Evolutionary conservation across 2,113 vertebrate species (phyloP), one percentile per base, ranked within the genome.

Genomic region (Ornithorhynchus anatinus): DNA sequence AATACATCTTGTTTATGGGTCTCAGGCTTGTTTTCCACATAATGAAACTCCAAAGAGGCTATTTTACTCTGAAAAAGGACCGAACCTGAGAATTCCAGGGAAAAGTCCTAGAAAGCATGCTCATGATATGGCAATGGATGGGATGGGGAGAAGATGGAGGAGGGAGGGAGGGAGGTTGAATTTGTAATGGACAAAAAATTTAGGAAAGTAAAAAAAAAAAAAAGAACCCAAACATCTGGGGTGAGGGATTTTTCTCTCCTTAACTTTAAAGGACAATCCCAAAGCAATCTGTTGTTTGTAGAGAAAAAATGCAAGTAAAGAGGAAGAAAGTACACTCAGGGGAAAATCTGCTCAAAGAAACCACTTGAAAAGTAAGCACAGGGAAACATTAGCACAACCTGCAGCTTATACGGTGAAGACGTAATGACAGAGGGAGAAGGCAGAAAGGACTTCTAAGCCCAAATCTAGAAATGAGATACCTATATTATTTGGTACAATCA

Each of bases 201-300:
- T 75, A 14, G n/a, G 14, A 38, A 17, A 57, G 32, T n/a, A n/a
- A n/a, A n/a, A n/a, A n/a, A n/a, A n/a, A n/a, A n/a, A 0, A 5
- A 23, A 47, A 59, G 56, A 62, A 64, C n/a, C 7, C 37, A 84
- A 89, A 81, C 77, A 84, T 81, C 81, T 89, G 69, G 57, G 44
- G 47, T 73, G 69, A 47, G 75, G 69, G 81, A 38, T 43, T 76
- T 81, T 63, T 74, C 65, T 43, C 33, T 67, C 44, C 64, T 84
- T 81, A 62, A 71, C 87, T 85, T 57, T 75, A 88, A 89, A 89
- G 84, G 79, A 87, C 77, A 86, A 69, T 51, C 72, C 25, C 84
- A 87, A 82, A 89, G 65, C 84, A 91, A 89, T 90, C 86, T 89
- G 91, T 80, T 91, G 80, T 92, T 92, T 89, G 79, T 85, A 70